Base-by-base conservation (phyloP, 2,113 vertebrate species). In the Camarhynchus parvulus region DNA sequence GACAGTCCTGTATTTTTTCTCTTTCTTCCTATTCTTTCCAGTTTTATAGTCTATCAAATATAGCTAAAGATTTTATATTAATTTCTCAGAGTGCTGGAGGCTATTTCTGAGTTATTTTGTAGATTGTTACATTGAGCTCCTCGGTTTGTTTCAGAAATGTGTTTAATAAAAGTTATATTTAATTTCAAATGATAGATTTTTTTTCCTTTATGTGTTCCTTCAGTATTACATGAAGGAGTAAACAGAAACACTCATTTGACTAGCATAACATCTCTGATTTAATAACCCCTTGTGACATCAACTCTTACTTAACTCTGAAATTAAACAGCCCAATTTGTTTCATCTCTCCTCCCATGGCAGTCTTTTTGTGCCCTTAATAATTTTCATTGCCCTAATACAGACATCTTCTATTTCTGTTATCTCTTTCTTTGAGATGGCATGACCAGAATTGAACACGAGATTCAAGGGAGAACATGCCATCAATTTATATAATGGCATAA, bases 401-500 rank as follows among this genome's bases (percentile, higher is more conserved):
- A 84, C 16, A 8, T 95, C 73, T 84, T 82, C 49, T 89, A 46
- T 39, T 95, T 79, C 41, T 35, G 7, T 84, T 94, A 37, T 74
- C 64, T 59, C 68, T 81, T 81, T 77, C 58, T 92, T 83, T 76
- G 74, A 73, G 62, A 49, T 61, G 19, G 5, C 39, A 47, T 58
- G n/a, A 79, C n/a, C 91, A 83, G 46, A 76, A 79, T 0, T 69
- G 74, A 94, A 31, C 19, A 59, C 0, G 4, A 67, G 61, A 91
- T 77, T 89, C 80, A 81, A 76, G 46, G 13, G 41, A 76, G 94
- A 55, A 80, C 1, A 0, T 73, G 58, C 23, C 41, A 95, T 76
- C 77, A 73, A 89, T 95, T 92, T 91, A 56, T 91, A 87, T 94
- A 95, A 94, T 95, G 41, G 16, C 28, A 75, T 92, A 94, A 94